phyloP scores from a whole-genome alignment of 2,113 vertebrate genomes.

The Coturnix japonica region DNA sequence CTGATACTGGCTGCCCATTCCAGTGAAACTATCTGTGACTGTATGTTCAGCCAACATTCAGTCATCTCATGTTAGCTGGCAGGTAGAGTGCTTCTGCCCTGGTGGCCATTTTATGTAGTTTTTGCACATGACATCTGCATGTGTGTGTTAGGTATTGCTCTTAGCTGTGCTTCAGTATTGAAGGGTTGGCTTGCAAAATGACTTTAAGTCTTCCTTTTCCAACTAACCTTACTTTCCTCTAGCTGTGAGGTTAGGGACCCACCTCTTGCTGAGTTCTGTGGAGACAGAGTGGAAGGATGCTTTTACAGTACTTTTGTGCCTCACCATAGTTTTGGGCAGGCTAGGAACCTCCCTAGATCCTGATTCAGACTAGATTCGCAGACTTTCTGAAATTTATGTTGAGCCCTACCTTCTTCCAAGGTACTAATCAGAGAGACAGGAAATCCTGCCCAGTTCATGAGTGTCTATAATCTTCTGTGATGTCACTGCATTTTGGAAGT shows the following conservation, averaged over 20 bases:
- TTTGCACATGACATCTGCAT: not conserved
- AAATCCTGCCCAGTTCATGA: not conserved
- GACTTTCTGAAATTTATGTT: not conserved
- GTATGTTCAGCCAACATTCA: not conserved
- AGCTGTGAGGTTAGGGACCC: not conserved
- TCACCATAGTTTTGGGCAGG: not conserved
- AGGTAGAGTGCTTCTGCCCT: not conserved
- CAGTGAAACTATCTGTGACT: not conserved
- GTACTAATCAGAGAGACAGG: not conserved
- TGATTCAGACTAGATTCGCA: not conserved
- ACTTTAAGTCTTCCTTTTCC: not conserved
- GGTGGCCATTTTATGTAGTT: not conserved
- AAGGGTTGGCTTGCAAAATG: not conserved
- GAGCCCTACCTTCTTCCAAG: not conserved
- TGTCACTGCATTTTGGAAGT: not conserved
- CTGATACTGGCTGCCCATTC: not conserved
- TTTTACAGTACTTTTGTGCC: not conserved
- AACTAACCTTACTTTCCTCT: not conserved
- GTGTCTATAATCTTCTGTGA: not conserved
- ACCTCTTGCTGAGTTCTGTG: not conserved
- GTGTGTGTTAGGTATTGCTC: rapidly evolving
- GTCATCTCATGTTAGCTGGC: not conserved
- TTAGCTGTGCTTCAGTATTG: not conserved
- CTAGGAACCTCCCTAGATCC: not conserved
- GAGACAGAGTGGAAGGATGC: not conserved